A percentile compares a stretch with the other conserved stretches of the same genome.
These are phyloP conservation scores for Corythoichthys haematopterus DNA, from an alignment of 2,113 vertebrate genomes.

Conservation along the genomic window DNA sequence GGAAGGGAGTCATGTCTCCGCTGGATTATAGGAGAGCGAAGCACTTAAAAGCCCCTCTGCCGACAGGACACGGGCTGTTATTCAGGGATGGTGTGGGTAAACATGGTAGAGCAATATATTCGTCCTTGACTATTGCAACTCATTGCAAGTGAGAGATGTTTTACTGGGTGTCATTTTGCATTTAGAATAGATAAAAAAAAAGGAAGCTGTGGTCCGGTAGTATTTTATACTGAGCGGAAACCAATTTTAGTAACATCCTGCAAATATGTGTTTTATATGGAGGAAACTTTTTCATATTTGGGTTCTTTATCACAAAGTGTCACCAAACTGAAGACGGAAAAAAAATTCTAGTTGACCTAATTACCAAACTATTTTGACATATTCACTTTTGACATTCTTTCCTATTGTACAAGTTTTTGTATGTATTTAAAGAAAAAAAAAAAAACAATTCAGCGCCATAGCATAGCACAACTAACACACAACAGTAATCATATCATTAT, in stretches of 20 bases:
- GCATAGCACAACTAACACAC: not conserved
- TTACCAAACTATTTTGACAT: too few species aligned
- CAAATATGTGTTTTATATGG: not conserved
- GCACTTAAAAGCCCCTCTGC: slow-evolving; percentile 72
- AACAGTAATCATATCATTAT: not conserved
- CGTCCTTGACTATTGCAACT: slow-evolving; percentile 50
- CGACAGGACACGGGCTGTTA: slow-evolving; percentile 69
- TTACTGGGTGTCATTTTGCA: not conserved
- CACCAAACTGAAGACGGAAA: too few species aligned
- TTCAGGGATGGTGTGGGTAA: slow-evolving; percentile 65
- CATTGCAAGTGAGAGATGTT: slow-evolving; percentile 47
- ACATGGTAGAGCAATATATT: slow-evolving; percentile 53
- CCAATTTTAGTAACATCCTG: not conserved
- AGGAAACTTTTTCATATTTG: too few species aligned
- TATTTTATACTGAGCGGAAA: not conserved
- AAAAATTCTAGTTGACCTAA: too few species aligned
- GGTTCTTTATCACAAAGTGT: too few species aligned
- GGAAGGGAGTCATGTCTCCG: slow-evolving; percentile 71
- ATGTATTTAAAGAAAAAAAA: not conserved
- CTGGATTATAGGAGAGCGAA: slow-evolving; percentile 69
- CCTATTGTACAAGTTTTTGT: too few species aligned
- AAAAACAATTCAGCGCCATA: not conserved
- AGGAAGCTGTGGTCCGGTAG: slow-evolving; percentile 10
- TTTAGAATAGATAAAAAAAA: slow-evolving; percentile 15
- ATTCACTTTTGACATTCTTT: too few species aligned